Percentiles rank a stretch among this genome's conserved stretches.
Conservation (phyloP, 2,888 invertebrate genomes). For the Orgyia antiqua region DNA sequence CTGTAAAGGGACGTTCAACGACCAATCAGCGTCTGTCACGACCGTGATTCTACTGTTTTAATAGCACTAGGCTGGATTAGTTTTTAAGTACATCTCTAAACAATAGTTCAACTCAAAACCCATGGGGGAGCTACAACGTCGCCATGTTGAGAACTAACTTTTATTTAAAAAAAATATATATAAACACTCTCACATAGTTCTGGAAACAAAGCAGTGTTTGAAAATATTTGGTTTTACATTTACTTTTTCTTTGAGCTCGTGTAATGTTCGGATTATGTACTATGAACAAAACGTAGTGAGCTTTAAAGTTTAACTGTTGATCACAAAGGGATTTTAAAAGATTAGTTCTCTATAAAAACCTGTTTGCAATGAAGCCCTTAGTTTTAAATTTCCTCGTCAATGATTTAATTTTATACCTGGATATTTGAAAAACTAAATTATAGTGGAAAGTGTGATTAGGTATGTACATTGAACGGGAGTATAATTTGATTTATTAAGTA, state of each 20-base stretch:
- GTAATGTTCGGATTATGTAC: slow-evolving; percentile 51
- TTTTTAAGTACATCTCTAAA: slow-evolving; percentile 64
- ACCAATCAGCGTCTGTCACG: slow-evolving; percentile 59
- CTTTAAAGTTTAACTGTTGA: slow-evolving; percentile 50
- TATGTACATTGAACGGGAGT: too few relatives aligned
- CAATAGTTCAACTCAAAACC: slow-evolving; percentile 47
- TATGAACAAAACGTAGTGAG: slow-evolving; percentile 48
- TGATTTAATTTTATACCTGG: too few relatives aligned
- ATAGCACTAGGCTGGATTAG: slow-evolving; percentile 72
- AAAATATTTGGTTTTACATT: too few relatives aligned
- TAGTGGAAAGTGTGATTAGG: too few relatives aligned
- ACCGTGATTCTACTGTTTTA: slow-evolving; percentile 59
- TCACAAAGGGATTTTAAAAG: slow-evolving; percentile 55
- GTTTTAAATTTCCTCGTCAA: too few relatives aligned
- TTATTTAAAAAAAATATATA: slow-evolving; percentile 8
- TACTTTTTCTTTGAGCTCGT: slow-evolving; percentile 37
- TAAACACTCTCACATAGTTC: too few relatives aligned
- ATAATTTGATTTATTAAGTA: too few relatives aligned
- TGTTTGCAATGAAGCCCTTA: too few relatives aligned
- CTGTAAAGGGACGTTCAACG: slow-evolving; percentile 41
- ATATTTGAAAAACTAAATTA: too few relatives aligned
- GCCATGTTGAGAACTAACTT: slow-evolving; percentile 43
- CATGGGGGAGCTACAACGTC: slow-evolving; percentile 37
- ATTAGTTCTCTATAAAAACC: too few relatives aligned
- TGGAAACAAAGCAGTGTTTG: too few relatives aligned